These are phyloP conservation scores for Furnarius figulus DNA, from an alignment of 2,113 vertebrate genomes.

Conservation along the genomic window DNA sequence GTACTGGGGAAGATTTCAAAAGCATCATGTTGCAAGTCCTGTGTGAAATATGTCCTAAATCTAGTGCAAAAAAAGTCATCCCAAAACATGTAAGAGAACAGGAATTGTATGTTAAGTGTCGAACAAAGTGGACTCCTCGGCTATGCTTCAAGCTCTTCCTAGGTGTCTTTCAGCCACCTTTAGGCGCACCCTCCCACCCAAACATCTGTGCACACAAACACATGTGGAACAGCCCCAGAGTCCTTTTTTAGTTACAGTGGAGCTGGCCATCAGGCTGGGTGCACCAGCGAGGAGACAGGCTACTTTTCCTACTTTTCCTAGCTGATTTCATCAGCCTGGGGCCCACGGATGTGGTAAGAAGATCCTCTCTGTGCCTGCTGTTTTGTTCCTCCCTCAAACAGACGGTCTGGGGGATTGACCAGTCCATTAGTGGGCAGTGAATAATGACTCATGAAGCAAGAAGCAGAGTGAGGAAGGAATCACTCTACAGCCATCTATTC, in stretches of 20 bases:
- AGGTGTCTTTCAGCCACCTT: neutral
- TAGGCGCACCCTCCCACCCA: neutral
- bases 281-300: neutral
- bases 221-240: neutral
- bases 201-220: neutral
- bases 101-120: neutral
- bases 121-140: neutral
- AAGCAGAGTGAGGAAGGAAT: neutral
- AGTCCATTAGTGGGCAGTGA: neutral
- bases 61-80: neutral
- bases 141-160: neutral
- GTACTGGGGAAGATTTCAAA: neutral
- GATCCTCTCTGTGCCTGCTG: neutral
- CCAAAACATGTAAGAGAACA: neutral
- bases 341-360: neutral
- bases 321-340: neutral
- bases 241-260: neutral
- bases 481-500: neutral
- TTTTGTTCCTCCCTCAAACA: neutral
- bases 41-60: neutral
- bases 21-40: neutral
- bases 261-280: neutral
- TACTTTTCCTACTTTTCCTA: neutral
- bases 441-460: neutral
- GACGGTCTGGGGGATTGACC: neutral